Evolutionary conservation across 2,113 vertebrate species (phyloP), one percentile per base, ranked within the genome.

Genomic region (Benitochromis conjunctus): DNA sequence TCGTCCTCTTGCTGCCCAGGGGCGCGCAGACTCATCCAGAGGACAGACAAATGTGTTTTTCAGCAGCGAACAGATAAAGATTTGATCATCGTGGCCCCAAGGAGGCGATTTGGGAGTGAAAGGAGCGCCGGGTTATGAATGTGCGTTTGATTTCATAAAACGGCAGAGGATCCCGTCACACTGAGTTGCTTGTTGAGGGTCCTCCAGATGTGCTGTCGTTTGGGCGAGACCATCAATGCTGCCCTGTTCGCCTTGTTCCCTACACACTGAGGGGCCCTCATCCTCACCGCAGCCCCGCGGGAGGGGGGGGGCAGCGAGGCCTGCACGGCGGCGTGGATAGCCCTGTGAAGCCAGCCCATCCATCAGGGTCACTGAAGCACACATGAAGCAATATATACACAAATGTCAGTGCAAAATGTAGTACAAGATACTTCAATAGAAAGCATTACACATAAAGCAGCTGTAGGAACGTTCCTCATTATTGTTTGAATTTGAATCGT

Each of bases 121-220:
- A 83, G 85, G 71, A 82, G 79, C 13, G 57, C 60, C n/a, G 19
- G 83, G 55, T 82, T 90, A 89, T 92, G 89, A 91, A 87, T 91
- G 87, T 92, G 91, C 80, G 56, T 91, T 81, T 90, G 86, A 91
- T 92, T 92, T 92, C 91, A 92, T 92, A 91, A 91, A 92, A 81
- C 9, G 24, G 19, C 21, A 14, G 34, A 69, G 74, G 81, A 71
- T 56, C 53, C 5, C 26, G 46, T 38, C 88, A 92, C 89, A 92
- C 86, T 86, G 91, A 87, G 89, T 85, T 88, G 78, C 78, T 92
- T 92, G 91, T 92, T 91, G 89, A 89, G 79, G 8, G 78, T 24
- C 2, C 84, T 88, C 91, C 91, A 92, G 91, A 92, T 92, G 91
- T 92, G 89, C 71, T 76, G 86, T 79, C 19, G 12, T 84, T 86